Base-by-base conservation (phyloP, 2,888 invertebrate genomes). In the Uropetala carovei region DNA sequence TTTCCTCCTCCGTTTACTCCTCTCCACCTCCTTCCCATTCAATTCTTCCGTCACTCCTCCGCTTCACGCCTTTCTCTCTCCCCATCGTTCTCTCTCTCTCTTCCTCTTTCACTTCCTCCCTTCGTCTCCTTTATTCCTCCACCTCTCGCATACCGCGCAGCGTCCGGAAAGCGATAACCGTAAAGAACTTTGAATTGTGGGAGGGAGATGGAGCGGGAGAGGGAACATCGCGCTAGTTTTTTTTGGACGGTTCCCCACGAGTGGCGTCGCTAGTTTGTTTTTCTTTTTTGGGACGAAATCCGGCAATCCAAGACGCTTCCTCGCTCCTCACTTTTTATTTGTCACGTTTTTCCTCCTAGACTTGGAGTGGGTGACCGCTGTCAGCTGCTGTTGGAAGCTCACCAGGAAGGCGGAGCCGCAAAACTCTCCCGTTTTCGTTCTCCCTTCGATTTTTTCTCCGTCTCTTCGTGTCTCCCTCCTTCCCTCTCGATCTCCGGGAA, bases 261-360 rank as follows among this genome's bases (percentile, higher is more conserved):
- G 75, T 75, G 75, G 75, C 75, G 75, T 75, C 75, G 75, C 27
- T 27, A 27, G 13, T 75, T 75, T 27, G 75, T 75, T 75, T 75
- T 75, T 75, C 75, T 75, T 75, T 75, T 68, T 75, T 75, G 22
- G 27, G 75, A 75, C 75, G 22, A 75, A 75, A 75, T 75, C 75
- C 75, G 75, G 75, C 75, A 75, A 75, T 75, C 75, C 75, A 75
- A 75, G 75, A 75, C 75, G 75, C 75, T 75, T 75, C 75, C 75
- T 7, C 27, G 75, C 27, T 27, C 75, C 22, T 43, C 43, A 43
- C 43, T 43, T 75, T 75, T 75, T 75, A 75, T 75, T 75, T 75
- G 75, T 75, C 75, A 75, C 75, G 5, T 75, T 75, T 75, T 75
- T 75, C 7, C 27, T 22, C 27, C 75, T 27, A 27, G 8, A 22